A percentile compares a stretch with the other conserved stretches of the same genome.
phyloP scores from a whole-genome alignment of 2,888 invertebrate genomes.

The Hesperia comma region DNA sequence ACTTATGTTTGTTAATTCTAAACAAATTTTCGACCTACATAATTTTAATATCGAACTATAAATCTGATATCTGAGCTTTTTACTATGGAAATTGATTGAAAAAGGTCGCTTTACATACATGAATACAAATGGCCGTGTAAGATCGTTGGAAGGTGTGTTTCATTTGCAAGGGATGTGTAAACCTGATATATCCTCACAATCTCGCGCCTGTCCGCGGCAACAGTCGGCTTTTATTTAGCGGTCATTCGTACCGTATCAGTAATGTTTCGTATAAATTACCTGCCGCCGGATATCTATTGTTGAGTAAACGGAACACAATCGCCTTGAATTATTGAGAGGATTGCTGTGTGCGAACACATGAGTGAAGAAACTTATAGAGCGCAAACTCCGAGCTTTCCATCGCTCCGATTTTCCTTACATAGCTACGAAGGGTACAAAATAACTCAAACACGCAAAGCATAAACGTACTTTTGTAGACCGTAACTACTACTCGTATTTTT shows the following conservation, averaged over 20 bases:
- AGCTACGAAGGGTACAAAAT: too few relatives aligned
- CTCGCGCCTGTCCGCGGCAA: background rate
- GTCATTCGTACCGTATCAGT: constrained; percentile 1
- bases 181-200: background rate
- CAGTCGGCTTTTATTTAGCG: constrained; percentile 2
- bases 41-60: too few relatives aligned
- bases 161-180: background rate
- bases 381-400: background rate
- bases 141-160: background rate
- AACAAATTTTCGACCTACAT: too few relatives aligned
- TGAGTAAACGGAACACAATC: constrained; percentile 20
- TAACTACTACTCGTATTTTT: too few relatives aligned
- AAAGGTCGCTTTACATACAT: too few relatives aligned
- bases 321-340: constrained; percentile 17
- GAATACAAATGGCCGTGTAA: too few relatives aligned
- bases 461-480: too few relatives aligned
- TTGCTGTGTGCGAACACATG: background rate
- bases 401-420: background rate
- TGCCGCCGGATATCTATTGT: constrained; percentile 11
- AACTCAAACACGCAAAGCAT: too few relatives aligned
- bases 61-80: too few relatives aligned
- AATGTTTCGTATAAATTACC: constrained; percentile 14
- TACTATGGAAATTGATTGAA: too few relatives aligned
- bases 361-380: background rate
- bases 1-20: too few relatives aligned